Conservation (phyloP, 2,888 invertebrate species). For the Steinernema scapterisci region DNA sequence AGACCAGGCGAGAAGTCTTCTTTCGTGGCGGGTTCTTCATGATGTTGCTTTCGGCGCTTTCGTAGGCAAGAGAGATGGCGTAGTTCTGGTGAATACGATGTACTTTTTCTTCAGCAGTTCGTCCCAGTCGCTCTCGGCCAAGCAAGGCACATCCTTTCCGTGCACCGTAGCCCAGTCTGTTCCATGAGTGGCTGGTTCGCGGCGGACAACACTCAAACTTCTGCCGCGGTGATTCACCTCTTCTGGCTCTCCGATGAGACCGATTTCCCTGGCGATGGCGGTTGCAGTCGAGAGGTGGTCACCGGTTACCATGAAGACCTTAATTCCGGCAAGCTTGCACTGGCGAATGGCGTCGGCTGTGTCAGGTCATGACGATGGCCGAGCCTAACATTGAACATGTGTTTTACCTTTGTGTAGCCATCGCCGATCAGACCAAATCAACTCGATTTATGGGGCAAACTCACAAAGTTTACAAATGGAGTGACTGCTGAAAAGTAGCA, state of each 20-base stretch:
- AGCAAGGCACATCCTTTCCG: slow-evolving; percentile 44
- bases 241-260: slow-evolving; percentile 34
- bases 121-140: slow-evolving; percentile 36
- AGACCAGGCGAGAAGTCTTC: slow-evolving; percentile 32
- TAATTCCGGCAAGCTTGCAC: slow-evolving; percentile 38
- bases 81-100: slow-evolving; percentile 47
- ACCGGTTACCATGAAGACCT: slow-evolving; percentile 40
- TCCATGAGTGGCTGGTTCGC: slow-evolving; percentile 24
- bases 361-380: too few species aligned
- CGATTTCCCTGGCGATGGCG: slow-evolving; percentile 36
- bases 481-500: too few species aligned
- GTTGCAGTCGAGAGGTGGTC: slow-evolving; percentile 41
- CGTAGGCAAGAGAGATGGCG: slow-evolving; percentile 25
- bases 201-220: background rate
- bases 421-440: too few species aligned
- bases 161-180: slow-evolving; percentile 47
- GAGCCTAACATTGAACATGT: too few species aligned
- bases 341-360: slow-evolving; percentile 31
- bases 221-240: background rate
- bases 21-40: slow-evolving; percentile 38
- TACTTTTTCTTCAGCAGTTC: slow-evolving; percentile 15
- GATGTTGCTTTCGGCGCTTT: slow-evolving; percentile 36
- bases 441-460: too few species aligned
- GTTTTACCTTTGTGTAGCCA: too few species aligned
- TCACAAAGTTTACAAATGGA: too few species aligned